Evolutionary conservation across 2,113 vertebrate species (phyloP).

Genomic region (Carlito syrichta): DNA sequence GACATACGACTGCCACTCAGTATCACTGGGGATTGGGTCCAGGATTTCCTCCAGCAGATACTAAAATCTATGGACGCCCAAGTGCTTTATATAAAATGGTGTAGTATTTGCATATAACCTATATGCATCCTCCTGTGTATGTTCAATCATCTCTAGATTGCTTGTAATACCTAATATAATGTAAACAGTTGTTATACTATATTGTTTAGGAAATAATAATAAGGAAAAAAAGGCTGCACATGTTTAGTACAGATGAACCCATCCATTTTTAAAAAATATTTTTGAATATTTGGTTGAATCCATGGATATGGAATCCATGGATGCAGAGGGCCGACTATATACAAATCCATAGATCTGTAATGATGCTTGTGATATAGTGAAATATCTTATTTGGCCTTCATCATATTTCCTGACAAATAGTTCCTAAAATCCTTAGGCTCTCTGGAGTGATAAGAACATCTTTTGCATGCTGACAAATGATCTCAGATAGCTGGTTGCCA

Average conservation of each 20-base stretch:
- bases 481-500: background rate
- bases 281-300: background rate
- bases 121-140: background rate
- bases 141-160: background rate
- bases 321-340: background rate
- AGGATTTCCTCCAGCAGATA: background rate
- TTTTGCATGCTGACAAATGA: background rate
- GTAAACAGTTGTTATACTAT: background rate
- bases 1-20: background rate
- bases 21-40: background rate
- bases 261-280: background rate
- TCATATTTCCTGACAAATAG: background rate
- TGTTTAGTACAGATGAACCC: background rate
- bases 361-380: background rate
- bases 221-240: background rate
- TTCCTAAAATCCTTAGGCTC: background rate
- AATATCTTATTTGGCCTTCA: background rate
- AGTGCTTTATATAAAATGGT: background rate
- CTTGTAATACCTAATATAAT: background rate
- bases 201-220: background rate
- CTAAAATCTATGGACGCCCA: background rate
- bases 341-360: background rate
- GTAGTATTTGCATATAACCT: background rate
- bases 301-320: background rate
- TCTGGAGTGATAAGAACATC: background rate